Evolutionary conservation across 2,797 vertebrate species (phyloP).

Genomic region (Siniperca scherzeri): DNA sequence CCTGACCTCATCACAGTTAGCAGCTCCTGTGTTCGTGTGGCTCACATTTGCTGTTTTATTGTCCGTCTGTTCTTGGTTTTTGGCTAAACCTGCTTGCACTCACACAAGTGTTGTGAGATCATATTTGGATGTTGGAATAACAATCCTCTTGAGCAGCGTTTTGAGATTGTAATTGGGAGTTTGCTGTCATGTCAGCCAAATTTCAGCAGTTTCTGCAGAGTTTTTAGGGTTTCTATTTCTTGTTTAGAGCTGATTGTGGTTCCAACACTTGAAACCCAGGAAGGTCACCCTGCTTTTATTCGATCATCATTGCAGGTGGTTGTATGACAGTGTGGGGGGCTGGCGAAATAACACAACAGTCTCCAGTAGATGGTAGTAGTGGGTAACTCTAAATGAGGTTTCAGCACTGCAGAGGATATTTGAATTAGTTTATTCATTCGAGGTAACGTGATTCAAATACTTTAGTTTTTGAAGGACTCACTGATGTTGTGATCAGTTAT

Average conservation of each 20-base stretch:
- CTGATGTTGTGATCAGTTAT: neutral
- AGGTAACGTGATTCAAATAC: neutral
- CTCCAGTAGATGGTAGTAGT: slow-evolving; percentile 82
- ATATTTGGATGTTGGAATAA: slow-evolving; percentile 70
- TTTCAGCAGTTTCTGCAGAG: slow-evolving; percentile 36
- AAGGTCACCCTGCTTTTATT: slow-evolving; percentile 53
- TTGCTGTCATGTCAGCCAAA: slow-evolving; percentile 47
- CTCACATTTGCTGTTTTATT: slow-evolving; percentile 67
- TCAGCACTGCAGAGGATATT: slow-evolving; percentile 12
- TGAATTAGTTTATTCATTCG: slow-evolving; percentile 20
- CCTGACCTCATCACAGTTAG: slow-evolving; percentile 58
- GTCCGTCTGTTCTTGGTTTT: slow-evolving; percentile 50
- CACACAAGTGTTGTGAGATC: slow-evolving; percentile 69
- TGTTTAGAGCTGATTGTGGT: slow-evolving; percentile 33
- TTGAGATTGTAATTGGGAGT: slow-evolving; percentile 60
- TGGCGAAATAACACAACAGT: neutral
- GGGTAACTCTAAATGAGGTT: slow-evolving; percentile 50
- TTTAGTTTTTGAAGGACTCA: slow-evolving; percentile 10
- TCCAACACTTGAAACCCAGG: slow-evolving; percentile 56
- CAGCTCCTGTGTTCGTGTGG: slow-evolving; percentile 66
- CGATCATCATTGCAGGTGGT: slow-evolving; percentile 56
- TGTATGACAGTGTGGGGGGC: neutral
- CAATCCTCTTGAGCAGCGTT: slow-evolving; percentile 55
- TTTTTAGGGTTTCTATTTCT: slow-evolving; percentile 48
- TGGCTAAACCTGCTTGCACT: slow-evolving; percentile 40